Evolutionary conservation across 2,113 vertebrate species (phyloP).

Genomic region (Sisor rabdophorus): DNA sequence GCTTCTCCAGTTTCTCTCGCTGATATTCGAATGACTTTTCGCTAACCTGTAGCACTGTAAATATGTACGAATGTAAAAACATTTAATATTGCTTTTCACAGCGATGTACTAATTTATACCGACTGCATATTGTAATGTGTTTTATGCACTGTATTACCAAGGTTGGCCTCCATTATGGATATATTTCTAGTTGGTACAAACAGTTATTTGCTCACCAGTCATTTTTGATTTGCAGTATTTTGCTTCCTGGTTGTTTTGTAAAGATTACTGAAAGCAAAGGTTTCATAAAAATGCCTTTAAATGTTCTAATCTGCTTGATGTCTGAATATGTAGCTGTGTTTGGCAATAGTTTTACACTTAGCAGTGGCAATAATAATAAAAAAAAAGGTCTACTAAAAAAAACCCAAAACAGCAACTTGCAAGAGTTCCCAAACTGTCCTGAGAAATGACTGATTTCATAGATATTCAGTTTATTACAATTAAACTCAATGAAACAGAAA

Average conservation of each 20-base stretch:
- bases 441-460: slow-evolving; percentile 10
- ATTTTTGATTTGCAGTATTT: not conserved
- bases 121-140: slow-evolving; percentile 6
- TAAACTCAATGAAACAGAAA: slow-evolving; percentile 4
- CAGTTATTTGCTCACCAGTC: not conserved
- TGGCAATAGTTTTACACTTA: not conserved
- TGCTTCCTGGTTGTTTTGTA: not conserved
- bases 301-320: not conserved
- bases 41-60: slow-evolving; percentile 21
- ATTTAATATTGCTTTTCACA: slow-evolving; percentile 1
- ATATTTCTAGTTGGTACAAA: not conserved
- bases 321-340: not conserved
- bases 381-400: not conserved
- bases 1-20: slow-evolving; percentile 1
- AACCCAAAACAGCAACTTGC: not conserved
- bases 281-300: not conserved
- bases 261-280: not conserved
- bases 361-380: slow-evolving; percentile 4
- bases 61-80: slow-evolving; percentile 32
- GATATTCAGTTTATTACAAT: too few relatives aligned
- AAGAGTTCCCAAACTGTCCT: not conserved
- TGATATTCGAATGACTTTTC: not conserved
- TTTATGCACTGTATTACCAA: not conserved
- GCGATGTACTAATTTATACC: not conserved
- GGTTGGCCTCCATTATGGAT: not conserved